phyloP scores from a whole-genome alignment of 2,888 invertebrate genomes.

The Pristionchus entomophagus region DNA sequence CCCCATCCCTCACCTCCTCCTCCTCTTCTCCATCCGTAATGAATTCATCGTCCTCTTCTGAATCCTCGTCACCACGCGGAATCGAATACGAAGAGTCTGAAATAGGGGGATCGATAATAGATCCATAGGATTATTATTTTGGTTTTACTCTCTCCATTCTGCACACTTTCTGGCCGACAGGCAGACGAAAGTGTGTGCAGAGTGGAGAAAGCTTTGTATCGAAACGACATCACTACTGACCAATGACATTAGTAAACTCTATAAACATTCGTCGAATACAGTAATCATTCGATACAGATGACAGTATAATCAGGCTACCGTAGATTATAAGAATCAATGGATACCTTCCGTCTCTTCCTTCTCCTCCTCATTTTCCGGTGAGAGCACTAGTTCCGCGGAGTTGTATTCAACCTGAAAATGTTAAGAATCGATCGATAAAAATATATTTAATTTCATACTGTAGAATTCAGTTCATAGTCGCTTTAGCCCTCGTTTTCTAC shows the following conservation, averaged over 20 bases:
- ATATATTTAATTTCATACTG: neutral
- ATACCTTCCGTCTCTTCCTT: neutral
- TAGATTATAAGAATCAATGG: neutral
- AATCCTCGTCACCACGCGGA: neutral
- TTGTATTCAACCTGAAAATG: neutral
- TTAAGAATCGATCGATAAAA: neutral
- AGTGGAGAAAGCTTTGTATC: too few relatives aligned
- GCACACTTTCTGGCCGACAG: too few relatives aligned
- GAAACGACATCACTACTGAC: too few relatives aligned
- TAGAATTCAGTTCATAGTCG: too few relatives aligned
- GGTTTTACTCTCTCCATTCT: too few relatives aligned
- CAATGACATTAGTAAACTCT: too few relatives aligned
- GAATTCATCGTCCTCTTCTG: neutral
- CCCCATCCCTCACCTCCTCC: neutral
- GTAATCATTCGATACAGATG: neutral
- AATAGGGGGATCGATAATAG: neutral
- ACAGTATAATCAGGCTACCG: neutral
- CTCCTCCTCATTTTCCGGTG: neutral
- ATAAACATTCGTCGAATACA: too few relatives aligned
- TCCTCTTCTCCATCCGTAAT: constrained; percentile 27
- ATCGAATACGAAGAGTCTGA: neutral
- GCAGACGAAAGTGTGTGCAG: too few relatives aligned
- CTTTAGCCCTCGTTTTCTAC: too few relatives aligned
- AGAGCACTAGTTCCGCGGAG: neutral
- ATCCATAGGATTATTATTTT: too few relatives aligned